Evolutionary conservation across 2,113 vertebrate species (phyloP).

Genomic region (Mirza zaza): DNA sequence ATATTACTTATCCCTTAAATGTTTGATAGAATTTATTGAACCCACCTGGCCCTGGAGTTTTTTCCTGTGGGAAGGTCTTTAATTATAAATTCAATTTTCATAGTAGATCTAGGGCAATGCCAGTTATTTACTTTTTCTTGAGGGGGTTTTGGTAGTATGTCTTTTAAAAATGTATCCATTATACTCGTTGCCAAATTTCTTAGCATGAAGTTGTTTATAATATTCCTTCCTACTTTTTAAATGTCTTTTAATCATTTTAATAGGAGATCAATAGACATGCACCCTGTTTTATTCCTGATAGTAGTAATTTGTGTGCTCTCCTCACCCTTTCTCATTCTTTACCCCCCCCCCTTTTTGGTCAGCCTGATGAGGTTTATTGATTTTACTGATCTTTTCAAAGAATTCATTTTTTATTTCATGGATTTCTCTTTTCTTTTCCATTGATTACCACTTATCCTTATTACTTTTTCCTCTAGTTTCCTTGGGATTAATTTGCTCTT

Average conservation of each 20-base stretch:
- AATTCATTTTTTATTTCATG: conserved; percentile 10
- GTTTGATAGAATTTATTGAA: neutral
- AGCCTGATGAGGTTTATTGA: neutral
- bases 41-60: neutral
- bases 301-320: neutral
- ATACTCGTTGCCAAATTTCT: neutral
- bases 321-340: neutral
- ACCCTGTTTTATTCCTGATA: neutral
- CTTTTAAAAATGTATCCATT: neutral
- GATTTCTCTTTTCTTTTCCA: neutral
- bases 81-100: neutral
- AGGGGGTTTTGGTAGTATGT: neutral
- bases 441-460: neutral
- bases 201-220: neutral
- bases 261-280: neutral
- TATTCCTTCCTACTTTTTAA: neutral
- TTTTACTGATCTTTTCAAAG: neutral
- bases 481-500: neutral
- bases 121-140: neutral
- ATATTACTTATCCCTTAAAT: neutral
- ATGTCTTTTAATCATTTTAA: neutral
- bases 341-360: fast-evolving
- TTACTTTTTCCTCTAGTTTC: neutral
- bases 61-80: neutral
- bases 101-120: neutral